Conservation (phyloP, 2,797 vertebrate species). For the Sandelia bainsii region DNA sequence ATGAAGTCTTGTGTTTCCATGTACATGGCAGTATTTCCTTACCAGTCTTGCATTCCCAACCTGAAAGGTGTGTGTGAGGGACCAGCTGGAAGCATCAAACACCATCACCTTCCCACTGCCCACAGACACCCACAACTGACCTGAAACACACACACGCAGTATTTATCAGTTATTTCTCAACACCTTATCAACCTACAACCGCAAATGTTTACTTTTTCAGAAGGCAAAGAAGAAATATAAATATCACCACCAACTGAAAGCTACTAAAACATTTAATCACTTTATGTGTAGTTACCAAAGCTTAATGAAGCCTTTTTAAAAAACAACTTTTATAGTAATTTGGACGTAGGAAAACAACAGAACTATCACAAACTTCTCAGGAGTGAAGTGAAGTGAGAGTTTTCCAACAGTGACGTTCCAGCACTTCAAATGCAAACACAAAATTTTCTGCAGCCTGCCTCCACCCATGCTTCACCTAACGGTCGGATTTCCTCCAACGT, state of each 20-base stretch:
- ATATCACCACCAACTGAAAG: neutral
- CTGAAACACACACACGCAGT: slow-evolving; percentile 74
- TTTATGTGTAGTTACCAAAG: neutral
- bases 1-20: neutral
- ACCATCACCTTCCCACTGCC: slow-evolving; percentile 91
- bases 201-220: slow-evolving; percentile 22
- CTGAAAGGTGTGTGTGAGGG: slow-evolving; percentile 90
- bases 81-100: slow-evolving; percentile 96
- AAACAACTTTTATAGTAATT: neutral
- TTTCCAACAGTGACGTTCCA: neutral
- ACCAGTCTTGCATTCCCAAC: slow-evolving; percentile 88
- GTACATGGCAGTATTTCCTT: slow-evolving; percentile 39
- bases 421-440: slow-evolving; percentile 35
- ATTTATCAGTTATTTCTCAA: slow-evolving; percentile 30
- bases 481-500: slow-evolving; percentile 46
- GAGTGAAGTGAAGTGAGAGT: no score
- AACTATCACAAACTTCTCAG: neutral
- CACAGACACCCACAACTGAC: slow-evolving; percentile 90
- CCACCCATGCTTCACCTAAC: slow-evolving; percentile 65
- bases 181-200: slow-evolving; percentile 21
- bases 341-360: neutral
- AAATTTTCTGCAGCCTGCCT: slow-evolving; percentile 36
- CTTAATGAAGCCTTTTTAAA: neutral
- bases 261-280: neutral
- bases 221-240: neutral